These are phyloP conservation scores for Spialia ferax DNA, from an alignment of 2,888 invertebrate genomes.

Conservation along the genomic window DNA sequence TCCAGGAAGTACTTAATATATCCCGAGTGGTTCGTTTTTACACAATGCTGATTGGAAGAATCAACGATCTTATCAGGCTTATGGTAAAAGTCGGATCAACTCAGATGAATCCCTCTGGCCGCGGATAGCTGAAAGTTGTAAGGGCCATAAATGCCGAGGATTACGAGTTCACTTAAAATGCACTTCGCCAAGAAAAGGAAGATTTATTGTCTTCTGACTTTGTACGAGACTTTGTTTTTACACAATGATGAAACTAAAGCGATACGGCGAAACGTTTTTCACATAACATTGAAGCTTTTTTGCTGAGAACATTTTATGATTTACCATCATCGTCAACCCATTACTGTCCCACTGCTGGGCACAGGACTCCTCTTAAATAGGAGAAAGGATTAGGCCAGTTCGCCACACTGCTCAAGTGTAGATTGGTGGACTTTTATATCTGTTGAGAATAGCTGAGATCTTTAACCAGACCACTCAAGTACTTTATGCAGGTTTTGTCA, in stretches of 20 bases:
- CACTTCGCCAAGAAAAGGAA: slow-evolving; percentile 30
- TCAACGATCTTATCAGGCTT: slow-evolving; percentile 3
- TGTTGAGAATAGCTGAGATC: too few species aligned
- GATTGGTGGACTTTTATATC: too few species aligned
- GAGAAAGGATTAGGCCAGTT: too few species aligned
- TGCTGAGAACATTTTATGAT: background rate
- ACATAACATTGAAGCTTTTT: background rate
- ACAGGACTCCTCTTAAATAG: too few species aligned
- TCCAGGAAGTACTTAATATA: background rate
- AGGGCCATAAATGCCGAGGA: slow-evolving; percentile 40
- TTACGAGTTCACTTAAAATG: slow-evolving; percentile 41
- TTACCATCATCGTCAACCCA: too few species aligned
- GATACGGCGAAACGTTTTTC: background rate
- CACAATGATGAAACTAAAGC: slow-evolving; percentile 1
- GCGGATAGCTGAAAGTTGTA: background rate
- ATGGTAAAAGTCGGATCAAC: slow-evolving; percentile 4
- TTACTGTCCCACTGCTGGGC: too few species aligned
- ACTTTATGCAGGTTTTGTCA: too few species aligned
- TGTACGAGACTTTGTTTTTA: slow-evolving; percentile 18
- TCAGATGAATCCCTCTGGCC: background rate
- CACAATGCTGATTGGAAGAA: background rate
- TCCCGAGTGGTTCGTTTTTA: slow-evolving; percentile 7
- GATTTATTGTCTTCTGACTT: slow-evolving; percentile 33
- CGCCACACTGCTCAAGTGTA: too few species aligned
- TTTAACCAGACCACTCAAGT: too few species aligned